Conservation (phyloP, 2,113 vertebrate genomes). For the Centropus unirufus region DNA sequence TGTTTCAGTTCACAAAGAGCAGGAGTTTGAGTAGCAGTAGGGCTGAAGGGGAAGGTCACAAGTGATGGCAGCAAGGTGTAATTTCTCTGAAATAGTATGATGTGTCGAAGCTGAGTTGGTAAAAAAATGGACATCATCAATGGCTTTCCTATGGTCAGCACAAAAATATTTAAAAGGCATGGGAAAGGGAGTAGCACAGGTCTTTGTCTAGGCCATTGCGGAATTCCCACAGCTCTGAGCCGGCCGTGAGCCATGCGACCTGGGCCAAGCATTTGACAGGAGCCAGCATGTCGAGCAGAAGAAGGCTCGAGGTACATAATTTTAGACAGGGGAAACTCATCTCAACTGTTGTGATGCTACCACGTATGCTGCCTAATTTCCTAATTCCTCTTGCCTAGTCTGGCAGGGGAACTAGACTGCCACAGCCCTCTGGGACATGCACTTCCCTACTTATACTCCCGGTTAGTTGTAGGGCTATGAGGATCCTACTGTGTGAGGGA, state of each 20-base stretch:
- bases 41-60: background rate
- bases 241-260: background rate
- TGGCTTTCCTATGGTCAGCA: background rate
- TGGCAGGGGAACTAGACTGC: background rate
- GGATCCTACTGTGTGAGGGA: background rate
- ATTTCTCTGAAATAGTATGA: background rate
- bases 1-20: background rate
- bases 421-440: background rate
- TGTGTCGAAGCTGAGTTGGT: background rate
- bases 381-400: background rate
- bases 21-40: background rate
- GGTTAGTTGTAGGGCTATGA: background rate
- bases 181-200: background rate
- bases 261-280: background rate
- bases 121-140: background rate
- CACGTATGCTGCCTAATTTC: background rate
- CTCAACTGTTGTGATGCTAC: background rate
- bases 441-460: background rate
- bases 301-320: background rate
- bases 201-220: rapidly evolving
- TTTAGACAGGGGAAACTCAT: background rate
- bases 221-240: background rate
- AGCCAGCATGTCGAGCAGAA: background rate
- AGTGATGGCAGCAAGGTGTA: background rate
- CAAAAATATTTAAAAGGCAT: background rate